Percentiles rank a stretch among this genome's conserved stretches.
These are phyloP conservation scores for Glaucopsyche alexis DNA, from an alignment of 2,888 invertebrate genomes.

Conservation along the genomic window DNA sequence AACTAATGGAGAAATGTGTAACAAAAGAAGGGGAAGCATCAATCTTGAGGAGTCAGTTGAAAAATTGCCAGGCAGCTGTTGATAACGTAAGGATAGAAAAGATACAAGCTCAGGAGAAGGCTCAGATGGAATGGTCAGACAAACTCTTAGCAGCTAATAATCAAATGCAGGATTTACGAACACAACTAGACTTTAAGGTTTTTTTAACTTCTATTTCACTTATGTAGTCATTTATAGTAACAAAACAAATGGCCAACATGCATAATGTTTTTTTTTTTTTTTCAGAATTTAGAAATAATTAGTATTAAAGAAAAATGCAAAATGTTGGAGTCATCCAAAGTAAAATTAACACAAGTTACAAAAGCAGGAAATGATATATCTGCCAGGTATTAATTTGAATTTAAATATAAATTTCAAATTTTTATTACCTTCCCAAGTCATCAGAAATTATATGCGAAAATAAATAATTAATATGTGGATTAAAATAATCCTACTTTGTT, in stretches of 20 bases:
- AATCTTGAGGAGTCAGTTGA: slow-evolving; percentile 76
- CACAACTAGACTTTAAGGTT: slow-evolving; percentile 81
- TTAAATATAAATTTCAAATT: neutral
- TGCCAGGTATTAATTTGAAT: slow-evolving; percentile 49
- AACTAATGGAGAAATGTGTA: slow-evolving; percentile 70
- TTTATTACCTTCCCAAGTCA: too few relatives aligned
- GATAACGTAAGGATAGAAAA: slow-evolving; percentile 69
- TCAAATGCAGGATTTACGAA: slow-evolving; percentile 68
- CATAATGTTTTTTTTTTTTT: slow-evolving; percentile 9
- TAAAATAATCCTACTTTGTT: too few relatives aligned
- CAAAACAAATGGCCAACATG: neutral
- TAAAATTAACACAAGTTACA: slow-evolving; percentile 65
- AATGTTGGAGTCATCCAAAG: slow-evolving; percentile 66
- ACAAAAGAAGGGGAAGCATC: slow-evolving; percentile 80
- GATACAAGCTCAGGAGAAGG: slow-evolving; percentile 66
- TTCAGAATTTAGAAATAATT: slow-evolving; percentile 79
- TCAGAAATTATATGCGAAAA: neutral
- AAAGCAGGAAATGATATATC: slow-evolving; percentile 58
- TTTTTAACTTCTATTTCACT: slow-evolving; percentile 15
- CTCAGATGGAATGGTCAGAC: slow-evolving; percentile 74
- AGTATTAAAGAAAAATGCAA: slow-evolving; percentile 78
- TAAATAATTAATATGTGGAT: too few relatives aligned
- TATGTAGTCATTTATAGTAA: neutral
- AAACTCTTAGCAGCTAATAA: slow-evolving; percentile 63
- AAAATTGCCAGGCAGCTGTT: slow-evolving; percentile 63